Base-by-base conservation (phyloP, 2,797 vertebrate species). In the Australoheros facetus region DNA sequence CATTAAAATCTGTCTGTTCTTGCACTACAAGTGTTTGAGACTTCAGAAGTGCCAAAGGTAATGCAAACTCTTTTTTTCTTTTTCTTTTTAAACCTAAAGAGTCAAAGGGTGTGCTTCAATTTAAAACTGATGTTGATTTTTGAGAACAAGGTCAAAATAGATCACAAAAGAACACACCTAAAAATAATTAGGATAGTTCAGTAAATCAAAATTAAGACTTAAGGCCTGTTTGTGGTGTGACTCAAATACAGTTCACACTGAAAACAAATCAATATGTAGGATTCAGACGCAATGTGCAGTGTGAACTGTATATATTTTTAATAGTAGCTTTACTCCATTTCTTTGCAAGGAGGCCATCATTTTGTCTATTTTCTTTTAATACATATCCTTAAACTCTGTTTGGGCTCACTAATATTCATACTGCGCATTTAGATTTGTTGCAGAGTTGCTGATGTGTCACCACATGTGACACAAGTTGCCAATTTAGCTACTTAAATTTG, bases 41-140 rank as follows among this genome's bases (percentile, higher is more conserved):
- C 37, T 69, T 37, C 5, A 5, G 10, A 72, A 76, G 53, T 76
- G 79, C 58, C 73, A 71, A 66, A 75, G 12, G 32, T 17, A 64
- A 7, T 59, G 73, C 19, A 81, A 80, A 71, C 23, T 56, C 12
- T 55, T 0, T 19, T 4, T 42, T 13, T 19, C 12, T 42, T 13
- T 39, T 11, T 39, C 12, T 13, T 39, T 42, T 13, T 42, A 66
- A 66, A 69, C 73, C 39, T 2, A 71, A 79, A 80, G 1, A 37
- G 17, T 62, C 77, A 54, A 62, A 75, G 39, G 37, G 26, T 0
- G 55, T 70, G 32, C 2, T 11, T 23, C 13, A 26, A 54, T 78
- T 64, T 37, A 62, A 62, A 71, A 79, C 9, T 30, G 3, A 78
- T 73, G 26, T n/a, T 17, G 26, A 51, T 51, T 12, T 10, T 30